phyloP scores from a whole-genome alignment of 2,888 invertebrate species.

The Pollenia griseotomentosa region DNA sequence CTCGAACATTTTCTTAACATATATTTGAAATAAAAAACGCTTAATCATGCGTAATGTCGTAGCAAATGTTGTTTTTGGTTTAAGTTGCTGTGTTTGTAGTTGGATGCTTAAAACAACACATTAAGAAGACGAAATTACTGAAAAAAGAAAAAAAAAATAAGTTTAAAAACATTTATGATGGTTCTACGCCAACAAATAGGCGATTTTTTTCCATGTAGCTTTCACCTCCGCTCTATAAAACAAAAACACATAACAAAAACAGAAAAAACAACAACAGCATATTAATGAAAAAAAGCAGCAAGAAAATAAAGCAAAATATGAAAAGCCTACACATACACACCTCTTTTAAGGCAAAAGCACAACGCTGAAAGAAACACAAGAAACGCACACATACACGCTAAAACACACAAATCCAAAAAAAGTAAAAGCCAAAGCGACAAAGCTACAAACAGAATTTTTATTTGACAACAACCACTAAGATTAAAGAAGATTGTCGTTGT shows the following conservation, averaged over 20 bases:
- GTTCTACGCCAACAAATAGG: constrained; percentile 31
- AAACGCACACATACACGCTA: constrained; percentile 6
- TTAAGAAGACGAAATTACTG: constrained; percentile 28
- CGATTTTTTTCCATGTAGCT: constrained; percentile 55
- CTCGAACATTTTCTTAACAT: constrained; percentile 2
- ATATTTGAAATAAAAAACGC: constrained; percentile 42
- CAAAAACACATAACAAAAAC: constrained; percentile 11
- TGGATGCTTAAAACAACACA: constrained; percentile 24
- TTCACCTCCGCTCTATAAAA: constrained; percentile 66
- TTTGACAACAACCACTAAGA: constrained; percentile 65
- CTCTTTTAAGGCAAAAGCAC: constrained; percentile 45
- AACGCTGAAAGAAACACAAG: neutral
- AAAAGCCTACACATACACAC: constrained; percentile 66
- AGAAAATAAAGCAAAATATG: constrained; percentile 54
- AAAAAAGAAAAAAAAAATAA: constrained; percentile 20
- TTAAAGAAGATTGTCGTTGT: constrained; percentile 52
- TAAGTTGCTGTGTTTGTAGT: constrained; percentile 3
- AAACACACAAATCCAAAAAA: constrained; percentile 46
- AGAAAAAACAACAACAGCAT: constrained; percentile 26
- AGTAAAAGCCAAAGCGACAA: constrained; percentile 69
- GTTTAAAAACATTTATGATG: constrained; percentile 30
- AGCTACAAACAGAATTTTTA: constrained; percentile 67
- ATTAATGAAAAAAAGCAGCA: constrained; percentile 27
- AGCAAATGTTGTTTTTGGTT: constrained; percentile 30
- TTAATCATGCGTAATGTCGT: constrained; percentile 69